Base-by-base conservation (phyloP, 2,113 vertebrate species). In the Entelurus aequoreus region DNA sequence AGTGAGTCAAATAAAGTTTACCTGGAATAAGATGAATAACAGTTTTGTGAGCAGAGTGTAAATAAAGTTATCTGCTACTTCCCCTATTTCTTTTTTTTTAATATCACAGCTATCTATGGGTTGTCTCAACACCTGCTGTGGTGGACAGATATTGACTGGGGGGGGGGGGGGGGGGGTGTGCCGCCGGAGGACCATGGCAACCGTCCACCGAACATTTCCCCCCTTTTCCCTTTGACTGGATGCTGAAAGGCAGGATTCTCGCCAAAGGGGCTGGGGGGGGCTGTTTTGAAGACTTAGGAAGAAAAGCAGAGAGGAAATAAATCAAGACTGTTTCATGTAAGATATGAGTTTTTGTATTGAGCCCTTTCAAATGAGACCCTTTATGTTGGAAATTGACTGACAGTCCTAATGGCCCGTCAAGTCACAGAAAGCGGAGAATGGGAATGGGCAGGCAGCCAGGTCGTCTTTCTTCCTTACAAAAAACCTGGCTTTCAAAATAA, bases 241-340 rank as follows among this genome's bases (percentile, higher is more conserved):
- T 79, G 81, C 80, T 87, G 82, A 87, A 89, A 85, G 76, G 71
- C 69, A 15, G 66, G 76, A 85, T 76, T 84, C 72, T 61, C 83
- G 84, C 72, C 72, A 72, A 67, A 66, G 65, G 72, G 71, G 16
- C 8, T 36, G 19, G 37, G 6, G n/a, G 51, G 50, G 49, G 28
- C 28, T 2, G 28, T 28, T 60, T 35, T 12, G 42, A 21, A n/a
- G 49, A 48, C 15, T 56, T 7, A 44, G 15, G 59, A 79, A 81
- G 63, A 86, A 84, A 79, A 81, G 78, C 81, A 59, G 10, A 67
- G 79, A 70, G 67, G 76, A 88, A 88, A 87, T 82, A 87, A 88
- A 91, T 90, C 86, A 88, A 89, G 83, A 87, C 85, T 86, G 87
- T 88, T 89, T 90, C 82, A 85, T 89, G 85, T 88, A 87, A 87